These are phyloP conservation scores for Daubentonia madagascariensis DNA, from an alignment of 2,113 vertebrate genomes.

Conservation along the genomic window DNA sequence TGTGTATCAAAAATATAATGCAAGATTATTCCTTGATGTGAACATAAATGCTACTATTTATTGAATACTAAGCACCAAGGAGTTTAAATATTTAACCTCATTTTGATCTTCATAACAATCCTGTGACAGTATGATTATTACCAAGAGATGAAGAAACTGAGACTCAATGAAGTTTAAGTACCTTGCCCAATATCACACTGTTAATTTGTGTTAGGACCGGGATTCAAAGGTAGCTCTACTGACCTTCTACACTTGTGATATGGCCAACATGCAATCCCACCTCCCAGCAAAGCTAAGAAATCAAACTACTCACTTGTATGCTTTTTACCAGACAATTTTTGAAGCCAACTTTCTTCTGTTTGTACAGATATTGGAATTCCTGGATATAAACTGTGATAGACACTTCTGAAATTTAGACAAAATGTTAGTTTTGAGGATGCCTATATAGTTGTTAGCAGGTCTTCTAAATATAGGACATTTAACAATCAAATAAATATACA, in stretches of 20 bases:
- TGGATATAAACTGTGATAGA: background rate
- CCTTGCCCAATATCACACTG: background rate
- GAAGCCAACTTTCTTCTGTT: conserved; percentile 74
- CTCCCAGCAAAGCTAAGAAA: background rate
- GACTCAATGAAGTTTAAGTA: background rate
- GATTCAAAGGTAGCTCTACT: background rate
- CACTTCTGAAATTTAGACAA: conserved; percentile 36
- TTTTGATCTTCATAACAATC: background rate
- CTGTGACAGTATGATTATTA: background rate
- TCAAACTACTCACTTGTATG: background rate
- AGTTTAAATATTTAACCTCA: background rate
- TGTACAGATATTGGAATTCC: conserved; percentile 44
- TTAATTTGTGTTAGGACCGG: too few species aligned
- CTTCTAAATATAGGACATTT: background rate
- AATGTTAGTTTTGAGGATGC: background rate
- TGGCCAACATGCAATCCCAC: background rate
- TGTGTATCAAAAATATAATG: background rate
- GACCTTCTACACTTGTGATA: rapidly evolving
- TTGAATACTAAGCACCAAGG: background rate
- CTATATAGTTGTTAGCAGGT: background rate
- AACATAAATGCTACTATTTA: background rate
- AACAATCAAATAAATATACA: background rate
- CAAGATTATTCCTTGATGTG: background rate
- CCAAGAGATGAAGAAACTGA: background rate
- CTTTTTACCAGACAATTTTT: background rate